Base-by-base conservation (phyloP, 1,140 invertebrate species). In the Drosophila obscura region DNA sequence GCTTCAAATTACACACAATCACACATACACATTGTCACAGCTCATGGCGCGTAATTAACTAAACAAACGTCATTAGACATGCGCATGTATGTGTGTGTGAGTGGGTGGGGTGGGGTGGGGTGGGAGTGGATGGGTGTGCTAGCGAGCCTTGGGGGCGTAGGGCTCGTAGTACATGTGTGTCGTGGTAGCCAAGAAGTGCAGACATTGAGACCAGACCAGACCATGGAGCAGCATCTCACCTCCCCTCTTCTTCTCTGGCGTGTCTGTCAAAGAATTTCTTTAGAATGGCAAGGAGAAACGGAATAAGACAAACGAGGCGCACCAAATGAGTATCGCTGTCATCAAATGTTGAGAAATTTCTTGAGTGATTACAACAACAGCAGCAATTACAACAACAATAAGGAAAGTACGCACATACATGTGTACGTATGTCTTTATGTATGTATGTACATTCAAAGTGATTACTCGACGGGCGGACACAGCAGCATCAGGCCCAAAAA, bases 1-100 rank as follows among this genome's bases (percentile, higher is more conserved):
- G 72, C 50, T 75, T 43, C 58, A 28, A 24, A 6, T 16, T 50
- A 11, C 57, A 58, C 49, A 62, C 51, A 53, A 24, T 24, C 26
- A 19, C 31, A 51, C 46, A 43, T 55, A 56, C 45, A 43, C 77
- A 85, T 89, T 90, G 85, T 90, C 80, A 90, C 84, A 89, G 85
- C 85, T 89, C 85, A 90, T 89, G 81, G 85, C 81, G 81, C 81
- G 84, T 89, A 89, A 89, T 89, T 89, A 89, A 89, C 85, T 89
- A 90, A 89, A 90, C 85, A 89, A 89, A 89, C 85, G 85, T 89
- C 87, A 89, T 89, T 85, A 89, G 80, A 80, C 71, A 75, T 79
- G 79, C 73, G 84, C 78, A 67, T 74, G 66, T 81, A 48, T 73
- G 56, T 53, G 50, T 53, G 50, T 52, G 53, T 26, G 50, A 19